Evolutionary conservation across 2,113 vertebrate genomes (phyloP), one percentile per base, ranked within the genome.

Genomic region (Helogale parvula): DNA sequence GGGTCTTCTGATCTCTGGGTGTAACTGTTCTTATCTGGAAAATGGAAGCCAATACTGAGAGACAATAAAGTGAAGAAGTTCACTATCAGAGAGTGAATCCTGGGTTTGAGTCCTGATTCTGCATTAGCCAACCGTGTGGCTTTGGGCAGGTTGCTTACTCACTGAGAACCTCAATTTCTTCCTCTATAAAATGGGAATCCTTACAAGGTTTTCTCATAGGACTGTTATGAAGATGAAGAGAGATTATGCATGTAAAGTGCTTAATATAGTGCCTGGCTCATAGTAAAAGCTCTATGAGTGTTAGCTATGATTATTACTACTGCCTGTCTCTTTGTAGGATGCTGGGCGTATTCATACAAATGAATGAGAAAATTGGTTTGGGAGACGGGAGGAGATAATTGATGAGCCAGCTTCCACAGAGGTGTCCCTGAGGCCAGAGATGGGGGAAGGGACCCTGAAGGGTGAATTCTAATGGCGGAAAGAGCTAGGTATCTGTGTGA

Each of bases 301-400:
- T 94, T 97, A 96, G 91, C 69, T 97, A 69, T 74, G 93, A 91
- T 98, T 91, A 91, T 94, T 96, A 96, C 80, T 72, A 97, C 92
- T 92, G 95, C 68, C 90, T 94, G 41, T 87, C 89, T 97, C 90
- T 98, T 96, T 87, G 66, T 88, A 96, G 90, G 79, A 57, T 89
- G 79, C 80, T 92, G 66, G 93, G 72, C 0, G 3, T 89, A 96
- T 86, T 97, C 97, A 98, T 96, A 88, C 90, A 97, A 98, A 97
- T 96, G 92, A 90, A 96, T 68, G 92, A 97, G 96, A 95, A 98
- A 96, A 98, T 92, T 97, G 93, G 95, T 91, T 77, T 95, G 65
- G 83, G 65, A 83, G 72, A 88, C 19, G 79, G 93, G 63, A 93
- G 92, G 87, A 92, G 74, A 92, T 95, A 90, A 98, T 88, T 96